phyloP scores from a whole-genome alignment of 1,140 invertebrate genomes.

The Bombus balteatus region DNA sequence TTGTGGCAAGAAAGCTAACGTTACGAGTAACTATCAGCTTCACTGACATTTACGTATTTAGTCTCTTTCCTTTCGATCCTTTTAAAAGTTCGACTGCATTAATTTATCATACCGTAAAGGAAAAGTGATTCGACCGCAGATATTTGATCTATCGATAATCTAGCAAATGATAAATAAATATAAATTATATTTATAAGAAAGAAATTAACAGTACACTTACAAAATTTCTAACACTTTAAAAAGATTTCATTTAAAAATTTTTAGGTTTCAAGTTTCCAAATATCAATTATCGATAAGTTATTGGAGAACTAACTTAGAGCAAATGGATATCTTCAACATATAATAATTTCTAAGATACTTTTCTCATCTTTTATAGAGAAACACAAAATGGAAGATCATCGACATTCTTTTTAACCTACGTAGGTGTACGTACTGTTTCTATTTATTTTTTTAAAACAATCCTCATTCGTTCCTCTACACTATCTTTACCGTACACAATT shows the following conservation, averaged over 20 bases:
- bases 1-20: not conserved
- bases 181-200: not conserved
- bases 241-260: not conserved
- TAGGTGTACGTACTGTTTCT: no score
- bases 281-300: not conserved
- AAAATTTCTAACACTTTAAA: not conserved
- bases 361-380: no score
- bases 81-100: not conserved
- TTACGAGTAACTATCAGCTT: not conserved
- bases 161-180: not conserved
- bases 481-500: no score
- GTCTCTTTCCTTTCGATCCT: not conserved
- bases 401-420: no score
- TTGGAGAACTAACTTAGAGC: not conserved
- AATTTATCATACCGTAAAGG: not conserved
- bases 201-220: not conserved
- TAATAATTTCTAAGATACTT: not conserved
- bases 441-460: no score
- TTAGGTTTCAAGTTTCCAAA: not conserved
- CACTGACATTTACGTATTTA: not conserved
- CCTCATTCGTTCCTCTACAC: no score
- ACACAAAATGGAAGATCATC: not conserved
- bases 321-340: not conserved
- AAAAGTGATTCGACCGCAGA: not conserved
- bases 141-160: not conserved